Conservation (phyloP, 1,140 invertebrate species). For the Drosophila obscura region DNA sequence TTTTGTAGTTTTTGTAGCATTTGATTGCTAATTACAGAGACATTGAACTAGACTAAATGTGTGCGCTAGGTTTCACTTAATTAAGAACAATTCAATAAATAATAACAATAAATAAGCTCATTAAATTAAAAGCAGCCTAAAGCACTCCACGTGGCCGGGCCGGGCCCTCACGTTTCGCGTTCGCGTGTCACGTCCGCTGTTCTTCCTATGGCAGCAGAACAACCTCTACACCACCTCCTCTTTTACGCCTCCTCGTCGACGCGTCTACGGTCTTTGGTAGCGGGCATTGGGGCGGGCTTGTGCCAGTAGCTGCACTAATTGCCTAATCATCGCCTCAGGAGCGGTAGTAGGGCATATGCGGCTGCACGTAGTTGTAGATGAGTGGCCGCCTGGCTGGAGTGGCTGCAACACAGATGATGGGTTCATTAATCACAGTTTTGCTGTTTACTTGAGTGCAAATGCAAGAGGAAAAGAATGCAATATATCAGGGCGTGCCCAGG, state of each 20-base stretch:
- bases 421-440: slow-evolving; percentile 7
- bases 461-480: background rate
- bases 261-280: slow-evolving; percentile 61
- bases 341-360: slow-evolving; percentile 70
- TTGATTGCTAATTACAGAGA: slow-evolving; percentile 65
- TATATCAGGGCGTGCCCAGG: background rate
- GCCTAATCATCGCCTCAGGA: slow-evolving; percentile 58
- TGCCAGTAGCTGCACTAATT: slow-evolving; percentile 52
- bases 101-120: slow-evolving; percentile 45
- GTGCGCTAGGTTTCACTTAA: slow-evolving; percentile 59
- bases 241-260: background rate
- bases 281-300: background rate
- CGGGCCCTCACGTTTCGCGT: slow-evolving; percentile 24
- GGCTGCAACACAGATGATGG: slow-evolving; percentile 47
- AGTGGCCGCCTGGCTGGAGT: slow-evolving; percentile 66
- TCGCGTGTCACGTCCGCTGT: slow-evolving; percentile 41
- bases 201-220: slow-evolving; percentile 69
- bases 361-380: slow-evolving; percentile 78
- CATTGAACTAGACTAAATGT: slow-evolving; percentile 68
- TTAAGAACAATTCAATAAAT: slow-evolving; percentile 65
- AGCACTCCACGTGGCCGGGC: slow-evolving; percentile 41
- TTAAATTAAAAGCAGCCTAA: slow-evolving; percentile 45
- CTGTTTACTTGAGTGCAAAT: slow-evolving; percentile 5
- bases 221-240: slow-evolving; percentile 42
- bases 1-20: slow-evolving; percentile 73